These are phyloP conservation scores for Cervus canadensis DNA, from an alignment of 2,113 vertebrate species.

Conservation along the genomic window DNA sequence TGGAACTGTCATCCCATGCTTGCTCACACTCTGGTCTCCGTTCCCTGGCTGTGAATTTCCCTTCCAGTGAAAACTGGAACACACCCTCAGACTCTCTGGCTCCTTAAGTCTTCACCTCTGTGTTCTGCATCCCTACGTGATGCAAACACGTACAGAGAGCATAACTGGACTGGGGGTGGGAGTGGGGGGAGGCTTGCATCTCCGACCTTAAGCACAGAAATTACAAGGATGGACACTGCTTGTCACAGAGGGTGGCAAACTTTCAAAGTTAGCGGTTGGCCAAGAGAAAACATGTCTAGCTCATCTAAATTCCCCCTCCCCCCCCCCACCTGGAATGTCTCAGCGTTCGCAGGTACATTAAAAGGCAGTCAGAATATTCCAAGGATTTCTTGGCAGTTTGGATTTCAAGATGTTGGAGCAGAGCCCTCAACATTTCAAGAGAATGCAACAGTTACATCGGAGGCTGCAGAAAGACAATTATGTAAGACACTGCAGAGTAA, in stretches of 20 bases:
- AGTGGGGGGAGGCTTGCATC: not conserved
- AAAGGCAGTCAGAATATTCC: conserved; percentile 38
- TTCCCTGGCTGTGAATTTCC: not conserved
- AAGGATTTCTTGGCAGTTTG: not conserved
- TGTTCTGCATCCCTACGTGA: not conserved
- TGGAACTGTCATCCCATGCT: not conserved
- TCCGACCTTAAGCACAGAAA: not conserved
- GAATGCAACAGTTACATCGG: conserved; percentile 32
- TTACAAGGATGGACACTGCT: not conserved
- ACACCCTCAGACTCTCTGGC: not conserved
- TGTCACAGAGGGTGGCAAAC: not conserved
- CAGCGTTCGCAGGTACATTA: conserved; percentile 13
- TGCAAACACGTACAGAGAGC: not conserved
- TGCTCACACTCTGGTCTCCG: not conserved
- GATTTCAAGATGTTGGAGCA: not conserved
- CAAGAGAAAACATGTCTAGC: not conserved
- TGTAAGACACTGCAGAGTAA: conserved; percentile 79
- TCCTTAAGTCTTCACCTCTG: not conserved
- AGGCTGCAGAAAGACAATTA: conserved; percentile 73
- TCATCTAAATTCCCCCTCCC: not conserved
- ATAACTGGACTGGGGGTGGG: not conserved
- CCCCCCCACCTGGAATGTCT: not conserved
- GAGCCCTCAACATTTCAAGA: not conserved
- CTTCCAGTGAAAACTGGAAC: not conserved
- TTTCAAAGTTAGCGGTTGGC: conserved; percentile 40